Evolutionary conservation across 2,797 vertebrate species (phyloP).

Genomic region (Sebastes nivosus): DNA sequence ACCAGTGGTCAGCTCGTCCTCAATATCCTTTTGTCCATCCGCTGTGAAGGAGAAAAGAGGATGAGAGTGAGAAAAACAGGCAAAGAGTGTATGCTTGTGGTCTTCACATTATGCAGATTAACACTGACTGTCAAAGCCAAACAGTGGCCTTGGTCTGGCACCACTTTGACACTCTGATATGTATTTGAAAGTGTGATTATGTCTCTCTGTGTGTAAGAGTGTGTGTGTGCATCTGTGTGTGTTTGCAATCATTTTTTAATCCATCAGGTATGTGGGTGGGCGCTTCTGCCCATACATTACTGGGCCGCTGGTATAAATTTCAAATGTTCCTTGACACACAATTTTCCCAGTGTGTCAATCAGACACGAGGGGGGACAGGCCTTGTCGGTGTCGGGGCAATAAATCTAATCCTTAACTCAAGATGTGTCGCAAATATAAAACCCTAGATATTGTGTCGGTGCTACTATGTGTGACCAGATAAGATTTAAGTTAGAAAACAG

Average conservation of each 20-base stretch:
- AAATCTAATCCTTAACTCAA: slow-evolving; percentile 9
- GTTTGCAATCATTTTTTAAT: slow-evolving; percentile 24
- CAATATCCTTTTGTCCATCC: slow-evolving; percentile 97
- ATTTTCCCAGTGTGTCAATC: slow-evolving; percentile 29
- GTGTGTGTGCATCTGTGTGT: neutral
- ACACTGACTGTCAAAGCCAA: slow-evolving; percentile 2
- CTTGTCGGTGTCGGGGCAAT: slow-evolving; percentile 12
- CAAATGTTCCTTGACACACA: slow-evolving; percentile 31
- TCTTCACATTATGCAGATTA: slow-evolving; percentile 26
- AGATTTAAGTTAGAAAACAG: neutral
- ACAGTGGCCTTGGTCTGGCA: neutral
- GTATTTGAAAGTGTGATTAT: neutral
- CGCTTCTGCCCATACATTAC: slow-evolving; percentile 18
- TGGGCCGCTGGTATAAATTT: slow-evolving; percentile 10
- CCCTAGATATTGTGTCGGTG: neutral
- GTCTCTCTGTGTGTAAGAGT: neutral
- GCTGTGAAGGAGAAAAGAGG: slow-evolving; percentile 56
- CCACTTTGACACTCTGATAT: neutral
- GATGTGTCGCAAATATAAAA: slow-evolving; percentile 5
- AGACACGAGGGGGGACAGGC: neutral
- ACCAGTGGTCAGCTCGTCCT: slow-evolving; percentile 97
- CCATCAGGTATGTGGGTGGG: slow-evolving; percentile 5
- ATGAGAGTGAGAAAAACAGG: neutral
- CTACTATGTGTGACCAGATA: neutral
- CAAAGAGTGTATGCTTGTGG: neutral